A percentile compares a stretch with the other conserved stretches of the same genome.
phyloP scores from a whole-genome alignment of 2,888 invertebrate genomes.

The Salticus scenicus region DNA sequence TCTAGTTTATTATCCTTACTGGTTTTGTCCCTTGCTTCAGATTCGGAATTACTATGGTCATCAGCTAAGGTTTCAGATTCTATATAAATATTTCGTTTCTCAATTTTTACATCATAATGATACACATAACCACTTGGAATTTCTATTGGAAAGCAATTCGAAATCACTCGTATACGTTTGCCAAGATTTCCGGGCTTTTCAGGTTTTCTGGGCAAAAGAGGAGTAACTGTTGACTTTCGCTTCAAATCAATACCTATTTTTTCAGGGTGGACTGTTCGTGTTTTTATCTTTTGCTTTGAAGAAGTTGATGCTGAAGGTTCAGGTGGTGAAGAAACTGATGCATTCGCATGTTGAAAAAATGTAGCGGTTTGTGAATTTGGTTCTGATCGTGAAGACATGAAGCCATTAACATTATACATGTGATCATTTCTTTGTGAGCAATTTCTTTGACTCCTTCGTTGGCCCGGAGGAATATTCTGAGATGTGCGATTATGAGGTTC shows the following conservation, averaged over 20 bases:
- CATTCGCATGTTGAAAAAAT: no score
- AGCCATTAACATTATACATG: no score
- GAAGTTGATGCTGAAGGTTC: not conserved
- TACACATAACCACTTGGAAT: conserved; percentile 78
- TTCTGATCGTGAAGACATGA: no score
- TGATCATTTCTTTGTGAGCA: no score
- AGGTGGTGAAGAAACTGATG: no score
- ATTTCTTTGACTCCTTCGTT: no score
- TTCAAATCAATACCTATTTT: conserved; percentile 41
- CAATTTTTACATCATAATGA: conserved; percentile 78
- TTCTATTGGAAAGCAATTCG: conserved; percentile 79
- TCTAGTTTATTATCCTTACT: no score
- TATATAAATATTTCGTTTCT: not conserved
- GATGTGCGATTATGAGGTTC: no score
- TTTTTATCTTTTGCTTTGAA: not conserved
- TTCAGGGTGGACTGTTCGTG: conserved; percentile 29
- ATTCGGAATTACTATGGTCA: no score
- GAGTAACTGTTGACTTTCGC: not conserved
- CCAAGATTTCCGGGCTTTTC: conserved; percentile 45
- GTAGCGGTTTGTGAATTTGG: no score
- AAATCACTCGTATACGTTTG: conserved; percentile 71
- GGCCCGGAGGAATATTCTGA: no score
- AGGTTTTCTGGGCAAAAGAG: conserved; percentile 29
- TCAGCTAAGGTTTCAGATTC: conserved; percentile 72
- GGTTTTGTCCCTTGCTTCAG: no score